Evolutionary conservation across 2,797 vertebrate genomes (phyloP).

Genomic region (Falco biarmicus): DNA sequence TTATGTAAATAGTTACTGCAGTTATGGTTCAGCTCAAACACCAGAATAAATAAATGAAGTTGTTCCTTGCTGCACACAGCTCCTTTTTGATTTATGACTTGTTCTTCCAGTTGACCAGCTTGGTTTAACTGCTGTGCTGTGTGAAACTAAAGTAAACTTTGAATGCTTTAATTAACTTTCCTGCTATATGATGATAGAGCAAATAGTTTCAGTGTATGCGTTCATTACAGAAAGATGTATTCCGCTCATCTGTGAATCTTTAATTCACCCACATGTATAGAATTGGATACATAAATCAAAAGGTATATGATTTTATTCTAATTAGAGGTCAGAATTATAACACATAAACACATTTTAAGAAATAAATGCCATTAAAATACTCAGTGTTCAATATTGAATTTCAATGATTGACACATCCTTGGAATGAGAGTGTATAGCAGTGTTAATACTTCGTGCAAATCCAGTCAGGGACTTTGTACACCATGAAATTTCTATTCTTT

Average conservation of each 20-base stretch:
- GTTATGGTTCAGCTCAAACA: neutral
- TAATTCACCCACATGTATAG: neutral
- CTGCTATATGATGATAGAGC: neutral
- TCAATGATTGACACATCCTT: neutral
- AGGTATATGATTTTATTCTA: neutral
- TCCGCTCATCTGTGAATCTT: neutral
- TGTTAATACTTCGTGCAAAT: neutral
- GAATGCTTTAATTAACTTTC: constrained; percentile 49
- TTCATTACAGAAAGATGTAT: neutral
- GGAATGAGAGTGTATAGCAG: neutral
- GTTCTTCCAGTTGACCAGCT: constrained; percentile 51
- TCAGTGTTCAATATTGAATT: neutral
- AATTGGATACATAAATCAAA: neutral
- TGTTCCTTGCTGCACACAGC: neutral
- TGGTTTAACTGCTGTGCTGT: constrained; percentile 35
- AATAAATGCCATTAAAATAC: neutral
- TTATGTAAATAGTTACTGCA: neutral
- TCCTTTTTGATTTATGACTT: constrained; percentile 28
- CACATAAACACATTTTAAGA: neutral
- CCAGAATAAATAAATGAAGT: neutral
- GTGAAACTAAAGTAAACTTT: constrained; percentile 47
- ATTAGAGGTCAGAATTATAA: neutral
- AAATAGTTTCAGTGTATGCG: neutral
- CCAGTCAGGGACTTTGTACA: neutral
- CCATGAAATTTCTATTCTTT: neutral